phyloP scores from a whole-genome alignment of 2,888 invertebrate genomes.

The Ichneumoninae sp. region DNA sequence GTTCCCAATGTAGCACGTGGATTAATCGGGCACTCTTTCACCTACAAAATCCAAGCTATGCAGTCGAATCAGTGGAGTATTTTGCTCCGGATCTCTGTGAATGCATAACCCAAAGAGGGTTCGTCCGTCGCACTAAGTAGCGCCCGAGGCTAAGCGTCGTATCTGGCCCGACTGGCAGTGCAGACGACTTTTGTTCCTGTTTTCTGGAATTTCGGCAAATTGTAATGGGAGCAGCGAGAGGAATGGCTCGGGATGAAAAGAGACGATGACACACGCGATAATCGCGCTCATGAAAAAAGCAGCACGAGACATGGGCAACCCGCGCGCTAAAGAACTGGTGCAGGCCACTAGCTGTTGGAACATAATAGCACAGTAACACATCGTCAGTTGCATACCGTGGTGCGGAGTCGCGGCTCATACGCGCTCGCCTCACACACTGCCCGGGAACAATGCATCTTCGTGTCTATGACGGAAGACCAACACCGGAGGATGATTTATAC shows the following conservation, averaged over 20 bases:
- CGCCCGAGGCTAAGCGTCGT: neutral
- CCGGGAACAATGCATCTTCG: constrained; percentile 64
- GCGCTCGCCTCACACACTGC: constrained; percentile 45
- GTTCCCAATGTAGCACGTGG: neutral
- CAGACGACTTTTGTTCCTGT: neutral
- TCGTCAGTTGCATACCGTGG: constrained; percentile 5
- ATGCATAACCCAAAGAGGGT: neutral
- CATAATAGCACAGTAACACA: neutral
- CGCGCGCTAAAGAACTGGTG: neutral
- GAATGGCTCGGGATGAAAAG: neutral
- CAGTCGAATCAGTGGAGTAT: neutral
- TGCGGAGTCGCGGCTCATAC: constrained; percentile 20
- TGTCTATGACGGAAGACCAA: constrained; percentile 61
- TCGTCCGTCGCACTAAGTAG: neutral
- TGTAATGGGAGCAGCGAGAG: neutral
- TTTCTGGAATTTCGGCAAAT: neutral
- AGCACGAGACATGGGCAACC: neutral
- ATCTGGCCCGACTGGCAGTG: neutral
- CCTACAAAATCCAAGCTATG: neutral
- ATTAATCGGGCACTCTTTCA: neutral
- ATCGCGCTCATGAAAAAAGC: neutral
- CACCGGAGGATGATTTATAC: constrained; percentile 56
- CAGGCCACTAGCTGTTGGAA: neutral
- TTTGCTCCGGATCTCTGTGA: neutral
- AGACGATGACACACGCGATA: neutral